Evolutionary conservation across 1,140 invertebrate genomes (phyloP).

Genomic region (Lordiphosa collinella): DNA sequence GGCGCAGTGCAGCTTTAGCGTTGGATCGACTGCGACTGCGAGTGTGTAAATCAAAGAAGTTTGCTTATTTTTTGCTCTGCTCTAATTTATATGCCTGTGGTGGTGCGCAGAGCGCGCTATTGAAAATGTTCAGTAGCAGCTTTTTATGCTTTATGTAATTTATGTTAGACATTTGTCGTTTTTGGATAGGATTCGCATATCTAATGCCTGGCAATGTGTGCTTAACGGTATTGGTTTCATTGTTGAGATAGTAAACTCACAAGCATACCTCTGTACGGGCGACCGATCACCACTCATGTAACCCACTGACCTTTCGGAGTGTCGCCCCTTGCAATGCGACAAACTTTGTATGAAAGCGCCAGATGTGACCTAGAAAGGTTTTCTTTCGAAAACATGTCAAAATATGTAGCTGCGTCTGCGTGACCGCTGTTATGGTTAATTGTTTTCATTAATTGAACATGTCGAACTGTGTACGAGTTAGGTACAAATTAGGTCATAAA

Average conservation of each 20-base stretch:
- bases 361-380: constrained; percentile 70
- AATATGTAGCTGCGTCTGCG: constrained; percentile 40
- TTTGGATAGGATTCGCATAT: constrained; percentile 60
- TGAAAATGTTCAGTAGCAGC: constrained; percentile 40
- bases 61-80: constrained; percentile 45
- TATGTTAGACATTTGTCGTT: constrained; percentile 52
- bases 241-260: constrained; percentile 13
- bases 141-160: constrained; percentile 50
- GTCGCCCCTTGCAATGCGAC: constrained; percentile 24
- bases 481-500: neutral
- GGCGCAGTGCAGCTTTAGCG: neutral
- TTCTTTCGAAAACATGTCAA: constrained; percentile 64
- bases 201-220: constrained; percentile 28
- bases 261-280: neutral
- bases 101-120: constrained; percentile 25
- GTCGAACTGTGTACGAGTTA: neutral
- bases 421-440: constrained; percentile 62
- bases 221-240: constrained; percentile 44
- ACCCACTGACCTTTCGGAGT: constrained; percentile 39
- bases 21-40: constrained; percentile 19
- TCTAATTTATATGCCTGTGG: constrained; percentile 48
- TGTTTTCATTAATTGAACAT: constrained; percentile 61
- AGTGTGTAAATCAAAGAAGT: constrained; percentile 67
- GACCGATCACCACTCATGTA: constrained; percentile 6
- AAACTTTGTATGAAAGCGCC: constrained; percentile 10